Conservation (phyloP, 1,140 invertebrate genomes). For the Caerostris darwini region DNA sequence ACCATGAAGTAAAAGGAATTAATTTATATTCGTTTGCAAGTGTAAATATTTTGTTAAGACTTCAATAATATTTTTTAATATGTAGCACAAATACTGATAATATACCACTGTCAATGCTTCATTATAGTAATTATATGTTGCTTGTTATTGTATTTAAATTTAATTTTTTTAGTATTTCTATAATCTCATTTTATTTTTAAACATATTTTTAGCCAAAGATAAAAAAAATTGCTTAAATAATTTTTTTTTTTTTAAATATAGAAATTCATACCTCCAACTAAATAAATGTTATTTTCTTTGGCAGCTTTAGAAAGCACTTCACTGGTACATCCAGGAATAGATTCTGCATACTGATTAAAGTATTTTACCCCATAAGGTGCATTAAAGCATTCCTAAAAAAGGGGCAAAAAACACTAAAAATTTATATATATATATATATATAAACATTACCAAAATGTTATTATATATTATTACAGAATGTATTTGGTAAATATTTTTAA, state of each 20-base stretch:
- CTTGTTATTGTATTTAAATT: neutral
- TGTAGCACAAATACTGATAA: too few relatives aligned
- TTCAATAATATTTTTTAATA: too few relatives aligned
- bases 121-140: too few relatives aligned
- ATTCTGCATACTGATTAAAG: slow-evolving; percentile 93
- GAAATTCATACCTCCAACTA: slow-evolving; percentile 87
- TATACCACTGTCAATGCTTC: too few relatives aligned
- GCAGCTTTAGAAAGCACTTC: slow-evolving; percentile 88
- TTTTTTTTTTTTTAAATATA: neutral
- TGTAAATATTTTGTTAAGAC: too few relatives aligned
- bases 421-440: neutral
- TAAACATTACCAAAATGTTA: neutral
- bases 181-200: too few relatives aligned
- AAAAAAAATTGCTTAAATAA: neutral
- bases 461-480: too few relatives aligned
- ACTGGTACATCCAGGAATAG: slow-evolving; percentile 90
- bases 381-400: slow-evolving; percentile 93
- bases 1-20: too few relatives aligned
- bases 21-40: too few relatives aligned
- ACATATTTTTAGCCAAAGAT: too few relatives aligned
- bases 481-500: too few relatives aligned
- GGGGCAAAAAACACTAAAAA: slow-evolving; percentile 3
- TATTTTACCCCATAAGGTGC: slow-evolving; percentile 95
- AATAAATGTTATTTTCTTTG: slow-evolving; percentile 89
- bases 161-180: neutral